These are phyloP conservation scores for Phaethornis superciliosus DNA, from an alignment of 2,113 vertebrate species.

Conservation along the genomic window DNA sequence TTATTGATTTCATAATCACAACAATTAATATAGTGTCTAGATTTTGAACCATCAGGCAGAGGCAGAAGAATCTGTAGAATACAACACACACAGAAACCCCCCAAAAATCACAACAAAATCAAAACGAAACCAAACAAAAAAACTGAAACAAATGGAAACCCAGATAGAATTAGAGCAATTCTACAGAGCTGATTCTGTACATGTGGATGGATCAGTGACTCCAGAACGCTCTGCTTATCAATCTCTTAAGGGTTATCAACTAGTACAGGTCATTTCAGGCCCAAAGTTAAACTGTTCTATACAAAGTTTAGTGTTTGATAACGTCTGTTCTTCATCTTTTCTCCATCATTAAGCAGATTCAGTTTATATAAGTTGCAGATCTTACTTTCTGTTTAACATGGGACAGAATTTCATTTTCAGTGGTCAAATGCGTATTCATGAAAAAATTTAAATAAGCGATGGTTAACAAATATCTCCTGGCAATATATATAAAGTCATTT, in stretches of 20 bases:
- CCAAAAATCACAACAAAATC: neutral
- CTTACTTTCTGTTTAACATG: neutral
- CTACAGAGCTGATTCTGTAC: neutral
- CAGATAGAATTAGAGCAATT: neutral
- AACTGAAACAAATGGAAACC: neutral
- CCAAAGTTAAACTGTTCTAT: neutral
- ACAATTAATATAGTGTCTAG: slow-evolving; percentile 31
- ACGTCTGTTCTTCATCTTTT: neutral
- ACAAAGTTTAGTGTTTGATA: neutral
- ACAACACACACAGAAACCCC: neutral
- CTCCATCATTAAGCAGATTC: neutral
- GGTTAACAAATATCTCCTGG: neutral
- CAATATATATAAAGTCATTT: neutral
- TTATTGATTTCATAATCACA: slow-evolving; percentile 38
- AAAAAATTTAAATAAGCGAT: neutral
- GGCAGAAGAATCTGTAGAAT: neutral
- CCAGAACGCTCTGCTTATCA: neutral
- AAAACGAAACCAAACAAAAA: no score
- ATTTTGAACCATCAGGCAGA: slow-evolving; percentile 13
- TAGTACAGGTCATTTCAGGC: neutral
- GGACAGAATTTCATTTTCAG: neutral
- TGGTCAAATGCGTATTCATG: neutral
- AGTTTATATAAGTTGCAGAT: neutral
- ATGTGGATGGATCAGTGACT: neutral
- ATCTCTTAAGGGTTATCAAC: neutral